Percentiles rank a stretch among this genome's conserved stretches.
Conservation (phyloP, 2,888 invertebrate genomes). For the Yponomeuta evonymella region DNA sequence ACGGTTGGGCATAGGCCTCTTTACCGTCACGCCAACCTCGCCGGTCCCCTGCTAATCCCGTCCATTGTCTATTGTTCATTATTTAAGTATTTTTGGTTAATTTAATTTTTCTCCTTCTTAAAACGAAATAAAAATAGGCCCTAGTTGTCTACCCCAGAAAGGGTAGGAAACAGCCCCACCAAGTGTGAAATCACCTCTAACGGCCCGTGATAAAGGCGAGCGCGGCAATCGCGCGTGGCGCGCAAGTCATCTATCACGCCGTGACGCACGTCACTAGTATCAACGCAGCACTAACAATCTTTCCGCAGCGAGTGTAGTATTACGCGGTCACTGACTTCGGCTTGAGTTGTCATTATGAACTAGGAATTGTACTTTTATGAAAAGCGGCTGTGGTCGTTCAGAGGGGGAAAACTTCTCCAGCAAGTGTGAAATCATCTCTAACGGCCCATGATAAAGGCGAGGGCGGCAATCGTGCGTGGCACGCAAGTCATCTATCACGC, state of each 20-base stretch:
- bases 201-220: not conserved
- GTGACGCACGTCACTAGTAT: not conserved
- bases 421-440: not conserved
- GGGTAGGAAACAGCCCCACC: not conserved
- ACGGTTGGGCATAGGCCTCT: no score
- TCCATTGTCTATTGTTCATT: no score
- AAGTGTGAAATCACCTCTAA: not conserved
- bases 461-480: not conserved
- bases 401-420: not conserved
- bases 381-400: no score
- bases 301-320: not conserved
- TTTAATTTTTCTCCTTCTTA: no score
- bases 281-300: not conserved
- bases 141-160: not conserved
- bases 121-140: no score
- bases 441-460: not conserved
- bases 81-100: no score
- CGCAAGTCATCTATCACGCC: not conserved
- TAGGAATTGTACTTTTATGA: no score
- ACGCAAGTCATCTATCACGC: slow-evolving; percentile 1
- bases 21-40: no score
- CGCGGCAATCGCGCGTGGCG: not conserved
- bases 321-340: not conserved
- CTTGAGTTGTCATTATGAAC: not conserved
- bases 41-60: no score